Base-by-base conservation (phyloP, 2,113 vertebrate genomes). In the Ctenomys sociabilis region DNA sequence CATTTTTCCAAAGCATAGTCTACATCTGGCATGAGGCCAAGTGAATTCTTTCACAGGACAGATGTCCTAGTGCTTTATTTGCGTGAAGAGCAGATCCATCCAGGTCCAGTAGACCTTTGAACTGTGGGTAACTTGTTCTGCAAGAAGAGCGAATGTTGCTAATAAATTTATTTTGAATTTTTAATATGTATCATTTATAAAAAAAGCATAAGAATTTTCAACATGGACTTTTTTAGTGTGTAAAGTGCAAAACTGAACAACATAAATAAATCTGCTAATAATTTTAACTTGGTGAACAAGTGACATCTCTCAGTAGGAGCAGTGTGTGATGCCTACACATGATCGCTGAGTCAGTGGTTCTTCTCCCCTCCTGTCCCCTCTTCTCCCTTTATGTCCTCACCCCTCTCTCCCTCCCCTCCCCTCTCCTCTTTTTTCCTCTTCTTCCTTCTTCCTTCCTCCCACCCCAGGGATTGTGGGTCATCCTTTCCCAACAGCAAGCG, bases 341-440 rank as follows among this genome's bases (percentile, higher is more conserved):
- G 45, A 78, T 32, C 43, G 30, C 72, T 75, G 40, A 77, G 13
- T 28, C 73, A 77, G 3, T 26, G 40, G 26, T 30, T 77, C 26
- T 45, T 77, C 10, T 5, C 72, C 14, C 7, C 7, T n/a, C 35
- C 30, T 24, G 49, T 2, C 22, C 22, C 72, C 16, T 4, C 35
- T 9, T 9, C 40, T n/a, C 19, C n/a, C 40, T 28, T 24, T 7
- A 0, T 7, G 3, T 26, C 11, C 37, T 16, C 40, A 24, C 13
- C 26, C 37, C 13, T 10, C 8, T 13, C 40, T 3, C 21, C 9
- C 19, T 2, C 6, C 3, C n/a, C 37, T 6, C 72, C 24, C 10
- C 72, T 7, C 30, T 13, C 28, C 13, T 28, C 11, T 4, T 28
- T 8, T 7, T 32, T 7, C 32, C 7, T 7, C 17, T 35, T 9